These are phyloP conservation scores for Holothuria leucospilota DNA, from an alignment of 53 echinoderm and acorn worm species.

Conservation along the genomic window DNA sequence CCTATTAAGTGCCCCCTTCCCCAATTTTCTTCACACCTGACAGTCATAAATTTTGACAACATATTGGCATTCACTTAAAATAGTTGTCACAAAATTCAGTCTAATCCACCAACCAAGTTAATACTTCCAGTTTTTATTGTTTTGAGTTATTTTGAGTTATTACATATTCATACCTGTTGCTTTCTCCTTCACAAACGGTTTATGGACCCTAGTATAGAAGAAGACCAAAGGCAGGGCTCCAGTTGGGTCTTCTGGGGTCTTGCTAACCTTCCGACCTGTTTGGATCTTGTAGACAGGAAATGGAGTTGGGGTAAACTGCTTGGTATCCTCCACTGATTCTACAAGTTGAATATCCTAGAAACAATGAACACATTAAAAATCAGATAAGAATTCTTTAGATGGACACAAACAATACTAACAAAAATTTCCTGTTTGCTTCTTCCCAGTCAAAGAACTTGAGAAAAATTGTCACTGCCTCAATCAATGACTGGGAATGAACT, in stretches of 20 bases:
- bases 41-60: no score
- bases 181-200: slow-evolving; percentile 78
- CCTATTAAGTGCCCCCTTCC: no score
- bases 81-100: no score
- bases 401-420: neutral
- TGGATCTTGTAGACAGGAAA: slow-evolving; percentile 86
- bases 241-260: slow-evolving; percentile 66
- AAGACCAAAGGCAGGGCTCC: slow-evolving; percentile 83
- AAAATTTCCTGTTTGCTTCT: no score
- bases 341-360: slow-evolving; percentile 75
- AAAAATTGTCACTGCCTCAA: no score
- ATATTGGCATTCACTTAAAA: no score
- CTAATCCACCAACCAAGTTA: no score
- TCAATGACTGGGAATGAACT: no score
- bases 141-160: no score
- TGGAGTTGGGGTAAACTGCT: slow-evolving; percentile 63
- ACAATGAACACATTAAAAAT: neutral
- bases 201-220: slow-evolving; percentile 84
- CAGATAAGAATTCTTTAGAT: neutral
- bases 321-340: slow-evolving; percentile 70
- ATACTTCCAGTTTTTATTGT: no score
- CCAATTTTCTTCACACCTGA: no score
- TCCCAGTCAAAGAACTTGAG: no score
- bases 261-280: slow-evolving; percentile 71
- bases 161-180: slow-evolving; percentile 69